A percentile compares a stretch with the other conserved stretches of the same genome.
These are phyloP conservation scores for Sprattus sprattus DNA, from an alignment of 2,113 vertebrate genomes.

Conservation along the genomic window DNA sequence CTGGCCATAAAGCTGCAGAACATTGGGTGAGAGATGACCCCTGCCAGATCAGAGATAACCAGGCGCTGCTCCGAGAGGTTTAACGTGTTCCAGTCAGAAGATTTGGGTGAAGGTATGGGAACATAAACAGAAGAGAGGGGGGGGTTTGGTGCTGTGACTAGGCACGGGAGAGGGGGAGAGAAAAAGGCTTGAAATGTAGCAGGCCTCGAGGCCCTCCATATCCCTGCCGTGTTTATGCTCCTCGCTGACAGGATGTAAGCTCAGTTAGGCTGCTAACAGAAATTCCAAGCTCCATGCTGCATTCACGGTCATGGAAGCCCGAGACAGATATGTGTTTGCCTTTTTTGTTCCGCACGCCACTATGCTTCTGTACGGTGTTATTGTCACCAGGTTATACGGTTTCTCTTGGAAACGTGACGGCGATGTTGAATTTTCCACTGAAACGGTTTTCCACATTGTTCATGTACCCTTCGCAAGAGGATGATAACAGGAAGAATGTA, in stretches of 20 bases:
- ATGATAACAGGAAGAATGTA: neutral
- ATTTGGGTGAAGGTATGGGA: neutral
- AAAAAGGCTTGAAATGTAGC: neutral
- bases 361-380: neutral
- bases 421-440: neutral
- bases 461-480: neutral
- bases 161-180: neutral
- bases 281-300: constrained; percentile 20
- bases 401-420: neutral
- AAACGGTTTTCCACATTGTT: neutral
- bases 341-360: neutral
- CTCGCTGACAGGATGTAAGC: constrained; percentile 14
- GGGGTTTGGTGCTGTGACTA: neutral
- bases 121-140: neutral
- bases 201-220: neutral
- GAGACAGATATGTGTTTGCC: neutral
- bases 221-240: constrained; percentile 49
- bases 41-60: neutral
- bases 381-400: neutral
- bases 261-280: neutral
- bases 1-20: neutral
- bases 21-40: neutral
- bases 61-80: neutral
- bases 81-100: neutral
- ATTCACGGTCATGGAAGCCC: neutral